Percentiles rank a stretch among this genome's conserved stretches.
These are phyloP conservation scores for Triplophysa tibetana DNA, from an alignment of 2,113 vertebrate species.

Conservation along the genomic window DNA sequence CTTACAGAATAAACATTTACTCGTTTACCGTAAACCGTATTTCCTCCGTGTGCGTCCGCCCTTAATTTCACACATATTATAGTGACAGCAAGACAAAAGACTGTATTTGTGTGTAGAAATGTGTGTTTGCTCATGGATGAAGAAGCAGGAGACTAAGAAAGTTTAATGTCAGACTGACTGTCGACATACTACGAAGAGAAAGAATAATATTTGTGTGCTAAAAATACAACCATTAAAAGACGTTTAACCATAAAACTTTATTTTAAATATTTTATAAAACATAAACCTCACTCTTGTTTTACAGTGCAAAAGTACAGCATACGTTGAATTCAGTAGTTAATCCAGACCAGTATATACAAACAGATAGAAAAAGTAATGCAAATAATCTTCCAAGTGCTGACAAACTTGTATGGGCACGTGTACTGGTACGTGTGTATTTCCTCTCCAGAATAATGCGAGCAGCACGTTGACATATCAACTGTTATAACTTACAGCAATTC, in stretches of 20 bases:
- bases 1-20: not conserved
- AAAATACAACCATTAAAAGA: not conserved
- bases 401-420: not conserved
- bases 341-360: slow-evolving; percentile 20
- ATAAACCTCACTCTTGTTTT: not conserved
- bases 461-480: not conserved
- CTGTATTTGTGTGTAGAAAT: not conserved
- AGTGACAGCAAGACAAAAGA: not conserved
- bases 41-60: not conserved
- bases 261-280: not conserved
- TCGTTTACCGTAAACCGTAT: not conserved
- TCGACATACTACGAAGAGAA: not conserved
- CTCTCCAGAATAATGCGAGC: not conserved
- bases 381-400: not conserved
- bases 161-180: not conserved
- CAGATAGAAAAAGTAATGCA: not conserved
- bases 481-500: not conserved
- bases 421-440: not conserved
- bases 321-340: slow-evolving; percentile 11
- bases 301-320: slow-evolving; percentile 18
- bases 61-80: slow-evolving; percentile 2
- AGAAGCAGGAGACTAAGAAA: not conserved
- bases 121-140: not conserved
- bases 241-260: not conserved
- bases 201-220: not conserved